Conservation (phyloP, 2,113 vertebrate genomes). For the cattle (Bos taurus) region DNA sequence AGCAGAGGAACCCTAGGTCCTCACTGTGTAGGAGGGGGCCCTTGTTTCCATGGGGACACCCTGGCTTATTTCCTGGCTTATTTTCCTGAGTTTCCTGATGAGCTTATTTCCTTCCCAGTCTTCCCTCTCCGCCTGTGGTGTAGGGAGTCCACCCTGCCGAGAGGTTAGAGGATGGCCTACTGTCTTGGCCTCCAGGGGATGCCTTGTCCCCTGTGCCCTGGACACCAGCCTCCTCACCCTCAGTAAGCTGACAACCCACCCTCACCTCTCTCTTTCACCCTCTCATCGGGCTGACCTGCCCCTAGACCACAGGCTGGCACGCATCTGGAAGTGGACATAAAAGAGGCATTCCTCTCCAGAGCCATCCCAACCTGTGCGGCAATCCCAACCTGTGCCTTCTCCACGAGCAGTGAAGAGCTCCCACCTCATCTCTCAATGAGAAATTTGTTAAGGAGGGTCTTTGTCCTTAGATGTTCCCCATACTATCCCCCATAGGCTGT, state of each 20-base stretch:
- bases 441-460: neutral
- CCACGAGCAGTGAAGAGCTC: neutral
- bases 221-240: neutral
- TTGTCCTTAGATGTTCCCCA: neutral
- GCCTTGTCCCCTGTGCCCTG: neutral
- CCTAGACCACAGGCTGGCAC: neutral
- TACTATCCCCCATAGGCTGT: neutral
- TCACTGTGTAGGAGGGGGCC: neutral
- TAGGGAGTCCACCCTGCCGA: neutral
- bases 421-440: neutral
- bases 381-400: neutral
- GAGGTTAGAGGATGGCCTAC: neutral
- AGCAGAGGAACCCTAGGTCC: neutral
- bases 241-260: neutral
- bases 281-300: neutral
- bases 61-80: neutral
- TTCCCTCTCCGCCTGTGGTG: neutral
- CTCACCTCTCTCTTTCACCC: neutral
- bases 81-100: neutral
- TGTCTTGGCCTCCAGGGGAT: neutral
- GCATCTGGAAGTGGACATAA: neutral
- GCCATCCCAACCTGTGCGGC: rapidly evolving
- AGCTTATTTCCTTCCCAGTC: neutral
- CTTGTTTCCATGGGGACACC: neutral
- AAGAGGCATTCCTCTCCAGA: neutral